phyloP scores from a whole-genome alignment of 64 coral and sea anemone species.

The Pocillopora verrucosa region DNA sequence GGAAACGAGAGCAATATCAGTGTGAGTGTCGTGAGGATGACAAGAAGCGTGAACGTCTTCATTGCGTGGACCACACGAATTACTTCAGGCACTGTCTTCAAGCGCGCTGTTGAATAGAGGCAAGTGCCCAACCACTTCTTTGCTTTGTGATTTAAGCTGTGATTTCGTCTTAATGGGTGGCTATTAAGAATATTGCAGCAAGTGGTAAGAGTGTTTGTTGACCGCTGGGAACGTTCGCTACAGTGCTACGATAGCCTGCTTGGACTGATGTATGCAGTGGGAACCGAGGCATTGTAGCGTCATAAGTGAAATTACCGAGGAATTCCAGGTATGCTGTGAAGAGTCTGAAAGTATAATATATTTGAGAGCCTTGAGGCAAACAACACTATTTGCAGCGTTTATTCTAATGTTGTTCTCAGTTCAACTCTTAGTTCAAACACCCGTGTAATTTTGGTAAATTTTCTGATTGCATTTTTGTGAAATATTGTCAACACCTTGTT shows the following conservation, averaged over 20 bases:
- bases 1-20: constrained; percentile 21
- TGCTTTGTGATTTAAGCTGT: constrained; percentile 19
- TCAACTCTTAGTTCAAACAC: neutral
- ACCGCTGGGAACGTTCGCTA: neutral
- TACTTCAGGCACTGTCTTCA: neutral
- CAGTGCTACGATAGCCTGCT: neutral
- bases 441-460: constrained; percentile 7
- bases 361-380: constrained; percentile 43
- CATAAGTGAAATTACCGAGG: constrained; percentile 13
- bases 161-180: neutral
- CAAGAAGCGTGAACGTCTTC: constrained; percentile 13
- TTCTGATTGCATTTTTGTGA: constrained; percentile 11
- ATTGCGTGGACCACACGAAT: neutral
- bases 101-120: neutral
- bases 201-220: neutral
- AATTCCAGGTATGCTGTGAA: constrained; percentile 28
- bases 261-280: constrained; percentile 18
- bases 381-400: constrained; percentile 8
- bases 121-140: constrained; percentile 4
- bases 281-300: constrained; percentile 20
- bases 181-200: constrained; percentile 38
- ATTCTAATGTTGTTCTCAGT: neutral
- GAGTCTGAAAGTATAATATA: constrained; percentile 40
- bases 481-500: constrained; percentile 20
- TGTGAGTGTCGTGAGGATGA: neutral